Percentiles rank a stretch among this genome's conserved stretches.
These are phyloP conservation scores for Pyrgus malvae DNA, from an alignment of 2,888 invertebrate species.

Conservation along the genomic window DNA sequence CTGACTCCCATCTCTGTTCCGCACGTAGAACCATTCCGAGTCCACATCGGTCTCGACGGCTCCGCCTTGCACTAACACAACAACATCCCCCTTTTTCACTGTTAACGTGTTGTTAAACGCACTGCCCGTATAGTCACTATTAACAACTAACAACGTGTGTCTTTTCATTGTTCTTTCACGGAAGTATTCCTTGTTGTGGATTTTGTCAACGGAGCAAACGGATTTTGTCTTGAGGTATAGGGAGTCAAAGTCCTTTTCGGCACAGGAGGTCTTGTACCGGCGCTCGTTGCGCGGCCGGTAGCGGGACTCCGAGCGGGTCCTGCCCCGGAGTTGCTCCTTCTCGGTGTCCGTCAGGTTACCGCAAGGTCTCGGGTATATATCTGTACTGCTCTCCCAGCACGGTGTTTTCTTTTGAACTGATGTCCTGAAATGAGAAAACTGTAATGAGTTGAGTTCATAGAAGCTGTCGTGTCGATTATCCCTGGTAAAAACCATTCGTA, in stretches of 20 bases:
- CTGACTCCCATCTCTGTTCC: conserved; percentile 85
- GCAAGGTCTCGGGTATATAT: conserved; percentile 90
- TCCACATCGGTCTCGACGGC: conserved; percentile 73
- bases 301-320: conserved; percentile 87
- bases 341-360: conserved; percentile 92
- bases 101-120: conserved; percentile 83
- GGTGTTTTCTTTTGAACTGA: conserved; percentile 83
- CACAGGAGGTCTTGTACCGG: conserved; percentile 73
- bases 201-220: conserved; percentile 55
- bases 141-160: conserved; percentile 87
- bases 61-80: conserved; percentile 82
- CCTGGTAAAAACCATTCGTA: no score
- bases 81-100: conserved; percentile 88
- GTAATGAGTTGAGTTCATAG: no score
- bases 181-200: conserved; percentile 48
- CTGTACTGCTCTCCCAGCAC: conserved; percentile 91
- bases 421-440: conserved; percentile 53
- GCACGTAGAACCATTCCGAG: conserved; percentile 90
- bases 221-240: conserved; percentile 84
- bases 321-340: conserved; percentile 83
- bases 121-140: conserved; percentile 83
- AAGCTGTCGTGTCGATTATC: no score
- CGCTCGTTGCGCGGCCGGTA: conserved; percentile 69
- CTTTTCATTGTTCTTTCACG: conserved; percentile 62
- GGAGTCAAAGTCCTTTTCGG: conserved; percentile 87